Base-by-base conservation (phyloP, 2,113 vertebrate species). In the Axis porcinus region DNA sequence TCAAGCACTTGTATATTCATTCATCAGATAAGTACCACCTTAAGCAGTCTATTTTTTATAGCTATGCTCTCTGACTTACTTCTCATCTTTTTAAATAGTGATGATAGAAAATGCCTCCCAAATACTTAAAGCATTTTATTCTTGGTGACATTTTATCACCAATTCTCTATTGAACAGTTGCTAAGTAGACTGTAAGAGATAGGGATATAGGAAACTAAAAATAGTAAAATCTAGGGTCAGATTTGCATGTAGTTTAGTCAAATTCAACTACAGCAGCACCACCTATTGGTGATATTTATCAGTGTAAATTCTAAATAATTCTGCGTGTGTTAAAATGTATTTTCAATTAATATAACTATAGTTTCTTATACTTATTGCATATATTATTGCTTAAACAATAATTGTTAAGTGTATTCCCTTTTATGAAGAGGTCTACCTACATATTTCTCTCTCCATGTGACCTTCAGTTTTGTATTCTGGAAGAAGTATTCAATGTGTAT, bases 21-120 rank as follows among this genome's bases (percentile, higher is more conserved):
- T 98, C 97, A 96, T 98, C 94, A 98, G 93, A 94, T 97, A 98
- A 97, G 97, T 86, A 97, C 67, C 91, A 98, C 94, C 94, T 96
- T 97, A 91, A 98, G 87, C 70, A 93, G 57, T 86, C 86, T 97
- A 55, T 90, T 96, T 97, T 97, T 98, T 97, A 95, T 93, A 85
- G 74, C 47, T 93, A 12, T 95, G 88, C 97, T 97, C 98, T 98
- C 64, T 97, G 96, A 97, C 86, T 97, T 97, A 92, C 74, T 97
- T 96, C 91, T 98, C 96, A 96, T 95, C 40, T 83, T 93, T 97
- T 97, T 92, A 95, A 97, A 93, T 96, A 50, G 95, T 62, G 54
- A 50, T 95, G 93, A 88, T 94, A 95, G 91, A 87, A 98, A 98
- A 95, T 96, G 43, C 67, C 23, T 96, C 76, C 58, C 50, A 94